Percentiles rank a stretch among this genome's conserved stretches.
Conservation (phyloP, 2,888 invertebrate genomes). For the Pollenia amentaria region DNA sequence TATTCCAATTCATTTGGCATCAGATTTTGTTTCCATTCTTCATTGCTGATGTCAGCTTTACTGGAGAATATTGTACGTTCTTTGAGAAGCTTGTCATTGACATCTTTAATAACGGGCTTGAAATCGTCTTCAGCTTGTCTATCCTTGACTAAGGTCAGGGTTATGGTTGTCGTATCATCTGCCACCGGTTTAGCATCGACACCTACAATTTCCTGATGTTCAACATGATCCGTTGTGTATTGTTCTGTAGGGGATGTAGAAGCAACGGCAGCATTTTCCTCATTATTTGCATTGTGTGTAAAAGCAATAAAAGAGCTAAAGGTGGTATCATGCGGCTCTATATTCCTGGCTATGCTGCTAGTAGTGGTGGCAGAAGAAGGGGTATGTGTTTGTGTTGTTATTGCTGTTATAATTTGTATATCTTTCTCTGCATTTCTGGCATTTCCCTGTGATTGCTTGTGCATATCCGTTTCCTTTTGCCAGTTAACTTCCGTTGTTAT, state of each 20-base stretch:
- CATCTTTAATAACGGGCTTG: conserved; percentile 80
- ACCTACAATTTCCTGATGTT: conserved; percentile 52
- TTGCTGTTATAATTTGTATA: conserved; percentile 62
- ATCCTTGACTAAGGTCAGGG: conserved; percentile 24
- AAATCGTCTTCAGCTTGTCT: conserved; percentile 78
- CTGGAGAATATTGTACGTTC: conserved; percentile 79
- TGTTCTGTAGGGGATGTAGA: neutral
- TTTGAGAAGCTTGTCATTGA: conserved; percentile 79
- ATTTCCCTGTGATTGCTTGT: conserved; percentile 62
- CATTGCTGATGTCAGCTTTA: conserved; percentile 68
- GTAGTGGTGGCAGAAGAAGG: neutral
- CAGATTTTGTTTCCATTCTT: conserved; percentile 78
- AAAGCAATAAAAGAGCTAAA: neutral
- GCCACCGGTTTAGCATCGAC: conserved; percentile 61
- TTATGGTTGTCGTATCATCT: conserved; percentile 1
- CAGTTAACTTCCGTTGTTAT: conserved; percentile 71
- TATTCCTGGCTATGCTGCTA: neutral
- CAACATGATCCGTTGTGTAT: neutral
- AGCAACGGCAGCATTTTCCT: neutral
- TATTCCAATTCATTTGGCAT: conserved; percentile 79
- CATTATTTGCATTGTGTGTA: neutral
- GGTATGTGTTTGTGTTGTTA: conserved; percentile 42
- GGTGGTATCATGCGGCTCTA: neutral
- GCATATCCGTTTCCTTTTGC: conserved; percentile 74
- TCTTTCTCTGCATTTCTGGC: conserved; percentile 52